Base-by-base conservation (phyloP, 2,888 invertebrate genomes). In the Platerodrilus igneus region DNA sequence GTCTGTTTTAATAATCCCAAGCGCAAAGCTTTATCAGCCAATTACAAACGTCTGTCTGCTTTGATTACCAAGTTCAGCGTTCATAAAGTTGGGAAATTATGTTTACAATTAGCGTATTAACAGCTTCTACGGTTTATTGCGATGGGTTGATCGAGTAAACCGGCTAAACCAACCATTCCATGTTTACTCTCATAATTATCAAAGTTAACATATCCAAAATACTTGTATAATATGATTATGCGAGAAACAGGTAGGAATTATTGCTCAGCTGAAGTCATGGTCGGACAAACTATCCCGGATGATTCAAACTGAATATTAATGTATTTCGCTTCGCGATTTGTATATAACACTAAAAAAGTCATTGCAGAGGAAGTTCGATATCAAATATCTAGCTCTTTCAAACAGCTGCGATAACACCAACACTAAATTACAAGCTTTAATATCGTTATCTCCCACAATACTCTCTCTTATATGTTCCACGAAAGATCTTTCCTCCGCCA, bases 281-380 rank as follows among this genome's bases (percentile, higher is more conserved):
- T 42, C 49, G 49, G 49, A 27, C 49, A n/a, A 47, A 45, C 37
- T 47, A 39, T 47, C 45, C 47, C 45, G 47, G 47, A 49, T 49
- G 49, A 40, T 43, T 45, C 40, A 22, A 32, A 44, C 36, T 49
- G 47, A 44, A 49, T 49, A 36, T 47, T 42, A 47, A 45, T 45
- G 45, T 45, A 41, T 45, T n/a, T 40, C 41, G 45, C 34, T 44
- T 45, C 26, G 45, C 45, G 37, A 45, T 25, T 17, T 34, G 29
- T 22, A 31, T 35, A 39, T 45, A 31, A 41, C 43, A 40, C 29
- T 44, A 45, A 48, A 49, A 47, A 51, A 46, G 40, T 46, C 30
- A 41, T 44, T 40, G 44, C 51, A 57, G 48, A 62, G 60, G 63
- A 63, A 61, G 61, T 60, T 47, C 48, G 56, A 56, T 62, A 62